These are phyloP conservation scores for Pagetopsis macropterus DNA, from an alignment of 2,797 vertebrate genomes.

Conservation along the genomic window DNA sequence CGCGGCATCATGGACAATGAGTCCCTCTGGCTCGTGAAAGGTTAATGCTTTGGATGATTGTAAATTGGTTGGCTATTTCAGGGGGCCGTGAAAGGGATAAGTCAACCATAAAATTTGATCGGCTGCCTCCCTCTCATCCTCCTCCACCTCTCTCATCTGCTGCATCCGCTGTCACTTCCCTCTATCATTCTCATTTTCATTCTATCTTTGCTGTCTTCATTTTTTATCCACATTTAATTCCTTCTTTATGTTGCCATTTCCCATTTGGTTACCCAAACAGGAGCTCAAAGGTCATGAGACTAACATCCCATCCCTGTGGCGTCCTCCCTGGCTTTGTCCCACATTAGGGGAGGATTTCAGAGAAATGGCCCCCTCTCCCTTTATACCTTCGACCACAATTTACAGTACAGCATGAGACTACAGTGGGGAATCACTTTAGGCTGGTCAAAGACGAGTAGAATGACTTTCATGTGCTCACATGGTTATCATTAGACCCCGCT, in stretches of 20 bases:
- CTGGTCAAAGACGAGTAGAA: conserved; percentile 12
- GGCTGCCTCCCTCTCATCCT: conserved; percentile 41
- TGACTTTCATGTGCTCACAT: conserved; percentile 35
- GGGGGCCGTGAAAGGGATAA: conserved; percentile 68
- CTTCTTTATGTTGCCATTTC: conserved; percentile 23
- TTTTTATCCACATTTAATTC: conserved; percentile 16
- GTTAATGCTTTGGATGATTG: conserved; percentile 80
- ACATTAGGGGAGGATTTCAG: conserved; percentile 22
- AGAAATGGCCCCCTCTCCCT: conserved; percentile 1
- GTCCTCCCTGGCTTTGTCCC: not conserved
- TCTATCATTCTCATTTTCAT: conserved; percentile 55
- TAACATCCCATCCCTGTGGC: conserved; percentile 10
- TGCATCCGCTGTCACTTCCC: conserved; percentile 43
- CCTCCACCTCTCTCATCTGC: conserved; percentile 41
- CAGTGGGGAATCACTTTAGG: conserved; percentile 5
- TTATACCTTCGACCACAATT: conserved; percentile 22
- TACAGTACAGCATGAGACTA: conserved; percentile 22
- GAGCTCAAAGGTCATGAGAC: conserved; percentile 29
- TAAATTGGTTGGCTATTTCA: conserved; percentile 80
- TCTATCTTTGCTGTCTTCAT: conserved; percentile 24
- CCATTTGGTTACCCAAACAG: conserved; percentile 18
- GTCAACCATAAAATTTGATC: conserved; percentile 79
- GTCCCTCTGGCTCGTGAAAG: conserved; percentile 71
- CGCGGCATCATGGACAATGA: conserved; percentile 57
- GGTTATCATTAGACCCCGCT: conserved; percentile 41